These are phyloP conservation scores for Clusia tigrina DNA, from an alignment of 2,888 invertebrate genomes.

Conservation along the genomic window DNA sequence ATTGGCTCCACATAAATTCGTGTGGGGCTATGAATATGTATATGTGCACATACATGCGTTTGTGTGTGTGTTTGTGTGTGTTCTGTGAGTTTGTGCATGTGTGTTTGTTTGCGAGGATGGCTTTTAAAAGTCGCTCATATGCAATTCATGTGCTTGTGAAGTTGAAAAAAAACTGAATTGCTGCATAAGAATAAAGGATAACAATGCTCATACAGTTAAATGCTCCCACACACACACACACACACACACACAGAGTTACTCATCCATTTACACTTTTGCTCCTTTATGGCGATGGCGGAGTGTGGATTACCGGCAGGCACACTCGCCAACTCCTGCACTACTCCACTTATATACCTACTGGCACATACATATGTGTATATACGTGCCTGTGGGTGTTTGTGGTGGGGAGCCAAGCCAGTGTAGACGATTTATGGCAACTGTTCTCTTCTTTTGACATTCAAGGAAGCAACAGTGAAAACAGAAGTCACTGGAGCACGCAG, in stretches of 20 bases:
- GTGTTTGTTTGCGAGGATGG: background rate
- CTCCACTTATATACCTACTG: background rate
- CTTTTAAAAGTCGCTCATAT: slow-evolving; percentile 7
- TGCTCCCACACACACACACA: background rate
- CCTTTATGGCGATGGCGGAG: background rate
- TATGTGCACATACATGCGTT: background rate
- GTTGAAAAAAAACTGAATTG: background rate
- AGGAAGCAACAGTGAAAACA: too few species aligned
- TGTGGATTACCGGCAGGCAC: slow-evolving; percentile 5
- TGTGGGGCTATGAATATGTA: background rate
- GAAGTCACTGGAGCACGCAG: too few species aligned
- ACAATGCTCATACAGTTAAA: background rate
- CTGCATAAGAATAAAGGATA: background rate
- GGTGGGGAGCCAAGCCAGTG: too few species aligned
- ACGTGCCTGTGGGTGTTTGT: too few species aligned
- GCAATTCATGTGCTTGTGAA: background rate
- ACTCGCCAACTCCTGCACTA: background rate
- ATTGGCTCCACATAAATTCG: background rate
- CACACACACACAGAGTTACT: too few species aligned
- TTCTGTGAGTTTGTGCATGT: background rate
- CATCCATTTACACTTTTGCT: too few species aligned
- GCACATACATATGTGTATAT: too few species aligned
- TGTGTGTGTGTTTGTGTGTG: background rate
- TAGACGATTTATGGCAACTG: too few species aligned
- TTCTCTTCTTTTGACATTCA: too few species aligned